These are phyloP conservation scores for Orthonychiurus folsomi DNA, from an alignment of 2,888 invertebrate species.

Conservation along the genomic window DNA sequence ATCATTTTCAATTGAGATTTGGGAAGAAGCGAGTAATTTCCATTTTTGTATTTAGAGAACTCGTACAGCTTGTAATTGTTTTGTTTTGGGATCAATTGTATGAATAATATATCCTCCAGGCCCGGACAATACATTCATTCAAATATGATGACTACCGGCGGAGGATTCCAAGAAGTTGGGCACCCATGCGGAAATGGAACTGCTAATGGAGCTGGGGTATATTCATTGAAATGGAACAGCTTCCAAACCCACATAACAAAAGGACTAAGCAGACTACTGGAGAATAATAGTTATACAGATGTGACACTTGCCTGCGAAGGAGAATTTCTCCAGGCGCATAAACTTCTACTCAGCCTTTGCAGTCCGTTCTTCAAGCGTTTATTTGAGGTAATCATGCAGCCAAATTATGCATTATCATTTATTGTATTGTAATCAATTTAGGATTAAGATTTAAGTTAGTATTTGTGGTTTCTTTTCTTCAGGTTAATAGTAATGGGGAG, in stretches of 20 bases:
- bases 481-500: constrained; percentile 17
- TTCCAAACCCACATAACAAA: constrained; percentile 24
- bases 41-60: too few relatives aligned
- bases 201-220: too few relatives aligned
- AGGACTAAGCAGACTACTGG: constrained; percentile 14
- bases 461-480: not conserved
- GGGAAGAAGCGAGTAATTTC: too few relatives aligned
- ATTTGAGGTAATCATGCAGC: constrained; percentile 33
- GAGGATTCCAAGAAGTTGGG: too few relatives aligned
- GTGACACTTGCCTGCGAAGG: constrained; percentile 33
- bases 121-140: too few relatives aligned
- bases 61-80: too few relatives aligned
- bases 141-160: too few relatives aligned
- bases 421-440: too few relatives aligned
- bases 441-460: not conserved
- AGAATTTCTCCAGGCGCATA: constrained; percentile 30
- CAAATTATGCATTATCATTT: not conserved
- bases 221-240: constrained; percentile 35
- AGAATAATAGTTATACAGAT: constrained; percentile 19
- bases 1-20: too few relatives aligned
- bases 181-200: too few relatives aligned
- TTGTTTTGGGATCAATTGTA: too few relatives aligned
- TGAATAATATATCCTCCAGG: too few relatives aligned
- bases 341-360: constrained; percentile 26
- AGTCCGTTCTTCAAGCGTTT: constrained; percentile 36